Base-by-base conservation (phyloP, 2,797 vertebrate genomes). In the Paedocypris micromegethes region DNA sequence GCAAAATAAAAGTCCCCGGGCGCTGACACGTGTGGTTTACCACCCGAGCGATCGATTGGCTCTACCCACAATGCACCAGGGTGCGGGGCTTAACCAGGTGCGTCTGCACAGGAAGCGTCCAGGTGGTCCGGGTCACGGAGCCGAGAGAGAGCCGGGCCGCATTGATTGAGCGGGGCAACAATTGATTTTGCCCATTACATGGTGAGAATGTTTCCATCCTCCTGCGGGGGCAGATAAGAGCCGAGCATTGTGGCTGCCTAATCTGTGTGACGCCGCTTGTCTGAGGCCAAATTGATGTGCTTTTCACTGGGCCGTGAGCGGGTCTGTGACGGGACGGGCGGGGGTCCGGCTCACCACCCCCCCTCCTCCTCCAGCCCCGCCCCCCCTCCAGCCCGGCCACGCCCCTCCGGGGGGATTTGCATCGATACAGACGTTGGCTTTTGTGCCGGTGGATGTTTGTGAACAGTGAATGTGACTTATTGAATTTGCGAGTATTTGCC, bases 141-240 rank as follows among this genome's bases (percentile, higher is more conserved):
- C 94, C 91, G 94, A 96, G 93, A 97, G 95, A 94, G 91, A 93
- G 94, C 92, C 23, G 65, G 92, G 91, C 90, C 85, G 88, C 94
- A 97, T 96, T 98, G 96, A 99, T 99, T 97, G 94, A 96, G 95
- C 93, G 92, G 92, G 94, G 94, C 96, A 96, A 97, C 95, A 98
- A 98, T 98, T 98, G 96, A 98, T 98, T 96, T 95, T 98, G 94
- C 93, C 96, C 96, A 96, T 98, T 98, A 98, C 94, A 93, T 94
- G 92, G 93, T 95, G 93, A 95, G 95, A 96, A 97, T 98, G 96
- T 98, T 94, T 96, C 94, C 96, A 96, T 97, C 93, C 96, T 99
- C 94, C 96, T 98, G 96, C 92, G 90, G 92, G 91, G 88, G 90
- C 90, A 97, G 96, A 99, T 99, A 99, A 99, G 95, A 93, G 91